Evolutionary conservation across 2,888 invertebrate species (phyloP).

Genomic region (Cenopis cana): DNA sequence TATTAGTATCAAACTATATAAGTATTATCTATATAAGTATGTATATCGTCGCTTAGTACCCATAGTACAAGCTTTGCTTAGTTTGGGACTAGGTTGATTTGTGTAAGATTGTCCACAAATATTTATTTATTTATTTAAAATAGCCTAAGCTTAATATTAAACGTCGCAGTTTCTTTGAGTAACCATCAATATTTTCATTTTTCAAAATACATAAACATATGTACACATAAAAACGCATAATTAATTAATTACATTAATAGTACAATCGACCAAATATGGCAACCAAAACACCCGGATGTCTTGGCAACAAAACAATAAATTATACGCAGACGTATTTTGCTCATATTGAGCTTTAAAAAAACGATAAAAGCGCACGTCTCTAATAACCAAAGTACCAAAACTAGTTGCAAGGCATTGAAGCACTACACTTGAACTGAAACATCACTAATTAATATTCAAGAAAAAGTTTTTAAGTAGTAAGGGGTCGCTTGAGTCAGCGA

Average conservation of each 20-base stretch:
- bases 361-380: slow-evolving; percentile 61
- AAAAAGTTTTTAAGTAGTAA: slow-evolving; percentile 56
- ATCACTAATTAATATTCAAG: slow-evolving; percentile 67
- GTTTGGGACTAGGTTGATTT: no score
- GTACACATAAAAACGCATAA: neutral
- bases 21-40: no score
- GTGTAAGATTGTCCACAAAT: no score
- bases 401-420: slow-evolving; percentile 61
- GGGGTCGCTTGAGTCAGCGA: slow-evolving; percentile 52
- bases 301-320: slow-evolving; percentile 81
- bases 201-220: neutral
- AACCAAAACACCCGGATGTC: slow-evolving; percentile 73
- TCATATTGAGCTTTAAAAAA: slow-evolving; percentile 68
- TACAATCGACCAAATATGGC: slow-evolving; percentile 53
- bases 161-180: neutral
- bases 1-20: neutral
- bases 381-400: slow-evolving; percentile 62
- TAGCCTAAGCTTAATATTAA: neutral
- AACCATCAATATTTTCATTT: slow-evolving; percentile 59
- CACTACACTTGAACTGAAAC: slow-evolving; percentile 55
- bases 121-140: no score
- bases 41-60: no score
- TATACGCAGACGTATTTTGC: slow-evolving; percentile 77
- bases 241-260: neutral
- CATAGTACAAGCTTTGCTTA: no score